Percentiles rank a stretch among this genome's conserved stretches.
These are phyloP conservation scores for Papilio glaucus DNA, from an alignment of 1,140 invertebrate species.

Conservation along the genomic window DNA sequence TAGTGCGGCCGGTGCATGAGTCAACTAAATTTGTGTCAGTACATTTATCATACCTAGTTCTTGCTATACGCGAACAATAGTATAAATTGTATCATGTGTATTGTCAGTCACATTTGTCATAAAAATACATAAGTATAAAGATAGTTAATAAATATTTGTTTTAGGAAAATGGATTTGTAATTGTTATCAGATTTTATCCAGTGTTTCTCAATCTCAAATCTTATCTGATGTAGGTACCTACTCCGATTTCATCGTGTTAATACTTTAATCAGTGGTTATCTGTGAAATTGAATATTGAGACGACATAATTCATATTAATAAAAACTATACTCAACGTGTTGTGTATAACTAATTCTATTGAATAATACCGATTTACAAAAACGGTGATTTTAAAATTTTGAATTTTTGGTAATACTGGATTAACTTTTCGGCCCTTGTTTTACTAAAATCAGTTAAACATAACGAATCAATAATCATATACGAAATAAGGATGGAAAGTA, in stretches of 20 bases:
- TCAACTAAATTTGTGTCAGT: constrained; percentile 38
- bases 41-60: constrained; percentile 32
- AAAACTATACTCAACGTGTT: no score
- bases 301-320: not conserved
- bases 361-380: not conserved
- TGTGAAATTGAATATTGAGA: not conserved
- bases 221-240: no score
- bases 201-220: not conserved
- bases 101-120: not conserved
- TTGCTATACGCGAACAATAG: constrained; percentile 17
- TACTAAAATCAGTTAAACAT: not conserved
- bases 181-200: not conserved
- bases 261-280: constrained; percentile 14
- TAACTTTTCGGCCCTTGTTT: not conserved
- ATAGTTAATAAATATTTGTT: no score
- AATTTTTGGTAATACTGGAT: not conserved
- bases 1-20: constrained; percentile 19
- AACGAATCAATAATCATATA: not conserved
- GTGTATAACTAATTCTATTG: no score
- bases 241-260: not conserved
- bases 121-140: no score
- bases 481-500: not conserved
- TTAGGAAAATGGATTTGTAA: not conserved
- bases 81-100: not conserved
- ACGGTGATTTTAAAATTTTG: not conserved